phyloP scores from a whole-genome alignment of 2,888 invertebrate genomes.

The Isotomurus palustris region DNA sequence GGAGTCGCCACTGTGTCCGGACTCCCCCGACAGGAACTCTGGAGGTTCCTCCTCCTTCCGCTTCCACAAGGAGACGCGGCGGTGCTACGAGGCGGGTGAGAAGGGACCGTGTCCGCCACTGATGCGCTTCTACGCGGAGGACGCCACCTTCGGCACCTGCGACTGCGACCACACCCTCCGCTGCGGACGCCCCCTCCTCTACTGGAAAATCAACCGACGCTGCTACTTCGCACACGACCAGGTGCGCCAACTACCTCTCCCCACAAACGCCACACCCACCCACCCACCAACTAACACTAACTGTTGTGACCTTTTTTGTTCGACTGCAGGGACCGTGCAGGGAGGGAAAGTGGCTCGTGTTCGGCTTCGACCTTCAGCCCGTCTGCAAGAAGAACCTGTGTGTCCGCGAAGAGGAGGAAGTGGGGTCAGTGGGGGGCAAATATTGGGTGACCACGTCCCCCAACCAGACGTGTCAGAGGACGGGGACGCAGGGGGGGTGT shows the following conservation, averaged over 20 bases:
- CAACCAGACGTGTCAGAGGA: constrained; percentile 25
- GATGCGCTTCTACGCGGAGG: constrained; percentile 30
- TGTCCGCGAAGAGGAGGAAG: constrained; percentile 3
- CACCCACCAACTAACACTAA: no score
- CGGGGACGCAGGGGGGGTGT: constrained; percentile 26
- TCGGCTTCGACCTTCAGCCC: constrained; percentile 33
- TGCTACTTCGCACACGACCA: constrained; percentile 30
- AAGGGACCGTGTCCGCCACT: constrained; percentile 32
- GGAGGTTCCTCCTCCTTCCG: neutral
- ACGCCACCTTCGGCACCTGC: constrained; percentile 27
- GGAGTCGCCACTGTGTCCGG: no score
- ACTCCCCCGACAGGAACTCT: neutral
- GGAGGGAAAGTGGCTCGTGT: constrained; percentile 32
- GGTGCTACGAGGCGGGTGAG: constrained; percentile 31
- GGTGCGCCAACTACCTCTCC: neutral
- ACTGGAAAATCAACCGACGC: constrained; percentile 22
- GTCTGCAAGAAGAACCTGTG: constrained; percentile 28
- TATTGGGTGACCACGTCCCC: constrained; percentile 31
- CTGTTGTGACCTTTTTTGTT: neutral
- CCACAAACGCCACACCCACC: neutral
- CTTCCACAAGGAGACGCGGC: constrained; percentile 14
- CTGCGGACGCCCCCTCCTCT: constrained; percentile 31
- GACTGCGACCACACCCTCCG: constrained; percentile 28
- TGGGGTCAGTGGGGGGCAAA: constrained; percentile 14
- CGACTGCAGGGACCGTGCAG: constrained; percentile 25